These are phyloP conservation scores for Petrophora chlorosata DNA, from an alignment of 2,888 invertebrate species.

Conservation along the genomic window DNA sequence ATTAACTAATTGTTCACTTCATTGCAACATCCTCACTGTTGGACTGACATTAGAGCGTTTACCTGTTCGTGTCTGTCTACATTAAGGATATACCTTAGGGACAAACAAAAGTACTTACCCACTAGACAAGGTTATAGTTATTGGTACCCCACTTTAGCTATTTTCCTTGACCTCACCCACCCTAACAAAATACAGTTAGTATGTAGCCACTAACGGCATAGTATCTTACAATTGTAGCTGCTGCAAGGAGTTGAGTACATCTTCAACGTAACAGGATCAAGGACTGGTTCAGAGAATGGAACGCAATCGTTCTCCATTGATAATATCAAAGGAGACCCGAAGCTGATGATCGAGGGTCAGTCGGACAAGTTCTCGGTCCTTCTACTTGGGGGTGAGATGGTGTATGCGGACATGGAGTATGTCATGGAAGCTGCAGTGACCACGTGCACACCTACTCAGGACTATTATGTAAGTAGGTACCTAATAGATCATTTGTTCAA, in stretches of 20 bases:
- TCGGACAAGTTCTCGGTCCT: constrained; percentile 57
- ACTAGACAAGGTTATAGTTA: too few species aligned
- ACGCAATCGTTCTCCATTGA: constrained; percentile 56
- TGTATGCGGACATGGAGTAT: constrained; percentile 53
- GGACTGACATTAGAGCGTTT: too few species aligned
- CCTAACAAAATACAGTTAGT: too few species aligned
- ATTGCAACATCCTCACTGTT: too few species aligned
- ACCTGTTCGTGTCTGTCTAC: too few species aligned
- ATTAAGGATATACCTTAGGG: too few species aligned
- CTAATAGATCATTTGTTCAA: background rate
- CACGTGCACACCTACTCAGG: constrained; percentile 57
- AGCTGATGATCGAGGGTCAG: constrained; percentile 51
- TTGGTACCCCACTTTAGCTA: too few species aligned
- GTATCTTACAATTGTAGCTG: constrained; percentile 44
- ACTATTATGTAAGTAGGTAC: constrained; percentile 59
- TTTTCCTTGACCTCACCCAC: too few species aligned
- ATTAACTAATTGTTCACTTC: too few species aligned
- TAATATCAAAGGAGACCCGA: constrained; percentile 52
- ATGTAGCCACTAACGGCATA: too few species aligned
- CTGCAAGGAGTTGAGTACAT: constrained; percentile 57
- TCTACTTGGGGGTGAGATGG: constrained; percentile 53
- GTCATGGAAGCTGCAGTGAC: constrained; percentile 58
- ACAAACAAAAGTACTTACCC: too few species aligned
- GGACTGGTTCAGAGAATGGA: constrained; percentile 21
- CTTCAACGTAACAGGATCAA: constrained; percentile 53